A percentile compares a stretch with the other conserved stretches of the same genome.
These are phyloP conservation scores for Tenualosa thibaudeaui DNA, from an alignment of 2,797 vertebrate species.

Conservation along the genomic window DNA sequence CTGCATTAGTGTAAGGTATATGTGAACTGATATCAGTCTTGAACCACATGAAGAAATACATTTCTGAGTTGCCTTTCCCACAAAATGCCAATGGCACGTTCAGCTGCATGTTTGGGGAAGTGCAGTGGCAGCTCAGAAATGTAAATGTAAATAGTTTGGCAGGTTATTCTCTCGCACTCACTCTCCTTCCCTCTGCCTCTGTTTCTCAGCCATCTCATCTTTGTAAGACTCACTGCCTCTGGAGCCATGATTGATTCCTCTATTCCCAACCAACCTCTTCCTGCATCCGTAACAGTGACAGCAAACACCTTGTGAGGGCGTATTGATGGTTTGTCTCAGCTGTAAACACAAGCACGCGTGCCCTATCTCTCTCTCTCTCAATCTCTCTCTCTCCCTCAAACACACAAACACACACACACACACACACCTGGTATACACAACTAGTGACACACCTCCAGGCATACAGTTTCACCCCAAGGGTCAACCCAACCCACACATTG, in stretches of 20 bases:
- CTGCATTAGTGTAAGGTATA: background rate
- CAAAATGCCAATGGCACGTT: background rate
- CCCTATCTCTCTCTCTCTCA: background rate
- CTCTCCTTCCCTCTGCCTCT: background rate
- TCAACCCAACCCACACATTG: background rate
- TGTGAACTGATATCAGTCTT: background rate
- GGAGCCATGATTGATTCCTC: conserved; percentile 3
- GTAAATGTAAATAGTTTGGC: background rate
- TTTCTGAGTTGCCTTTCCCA: background rate
- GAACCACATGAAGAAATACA: background rate
- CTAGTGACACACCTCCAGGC: conserved; percentile 21
- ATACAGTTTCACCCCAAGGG: conserved; percentile 17
- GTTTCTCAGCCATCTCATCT: background rate
- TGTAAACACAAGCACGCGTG: background rate
- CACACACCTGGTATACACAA: background rate
- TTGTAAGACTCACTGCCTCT: background rate
- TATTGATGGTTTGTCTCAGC: conserved; percentile 18
- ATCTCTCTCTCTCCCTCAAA: background rate
- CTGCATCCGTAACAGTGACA: background rate
- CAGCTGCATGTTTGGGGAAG: background rate
- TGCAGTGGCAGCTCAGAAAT: background rate
- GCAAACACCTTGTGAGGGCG: conserved; percentile 16
- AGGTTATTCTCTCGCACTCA: background rate
- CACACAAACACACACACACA: conserved; percentile 4
- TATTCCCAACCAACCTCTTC: background rate